phyloP scores from a whole-genome alignment of 2,888 invertebrate species.

The Julus scandinavius region DNA sequence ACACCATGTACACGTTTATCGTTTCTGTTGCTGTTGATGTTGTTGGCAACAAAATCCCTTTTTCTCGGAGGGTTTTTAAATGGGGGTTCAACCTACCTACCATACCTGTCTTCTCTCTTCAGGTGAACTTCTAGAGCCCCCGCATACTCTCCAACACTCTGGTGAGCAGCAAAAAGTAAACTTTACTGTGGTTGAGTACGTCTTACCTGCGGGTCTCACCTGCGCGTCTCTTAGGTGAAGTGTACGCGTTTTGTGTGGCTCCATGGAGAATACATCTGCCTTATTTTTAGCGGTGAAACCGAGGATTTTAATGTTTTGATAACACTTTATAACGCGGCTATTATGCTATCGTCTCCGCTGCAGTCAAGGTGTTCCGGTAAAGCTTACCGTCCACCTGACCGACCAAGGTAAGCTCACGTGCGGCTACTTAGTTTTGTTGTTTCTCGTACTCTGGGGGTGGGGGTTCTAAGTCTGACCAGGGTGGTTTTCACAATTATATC shows the following conservation, averaged over 20 bases:
- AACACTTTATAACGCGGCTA: neutral
- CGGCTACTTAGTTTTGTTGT: neutral
- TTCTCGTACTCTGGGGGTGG: neutral
- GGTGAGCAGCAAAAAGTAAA: neutral
- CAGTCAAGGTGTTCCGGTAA: neutral
- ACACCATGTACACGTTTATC: constrained; percentile 11
- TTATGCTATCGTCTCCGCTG: neutral
- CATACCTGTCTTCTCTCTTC: neutral
- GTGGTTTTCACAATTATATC: neutral
- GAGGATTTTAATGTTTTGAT: neutral
- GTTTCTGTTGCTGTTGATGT: neutral
- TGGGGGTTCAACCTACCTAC: constrained; percentile 17
- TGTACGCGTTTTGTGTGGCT: constrained; percentile 30
- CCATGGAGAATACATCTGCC: neutral
- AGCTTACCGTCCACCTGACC: constrained; percentile 8
- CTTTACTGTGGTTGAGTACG: neutral
- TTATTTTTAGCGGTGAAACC: neutral
- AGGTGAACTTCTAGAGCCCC: constrained; percentile 30
- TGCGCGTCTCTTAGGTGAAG: neutral
- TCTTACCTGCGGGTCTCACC: neutral
- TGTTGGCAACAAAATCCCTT: constrained; percentile 19
- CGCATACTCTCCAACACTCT: constrained; percentile 8
- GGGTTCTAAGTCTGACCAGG: neutral
- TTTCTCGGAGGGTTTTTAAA: neutral
- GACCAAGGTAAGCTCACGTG: constrained; percentile 37